These are phyloP conservation scores for Myotis yumanensis DNA, from an alignment of 2,113 vertebrate species.

Conservation along the genomic window DNA sequence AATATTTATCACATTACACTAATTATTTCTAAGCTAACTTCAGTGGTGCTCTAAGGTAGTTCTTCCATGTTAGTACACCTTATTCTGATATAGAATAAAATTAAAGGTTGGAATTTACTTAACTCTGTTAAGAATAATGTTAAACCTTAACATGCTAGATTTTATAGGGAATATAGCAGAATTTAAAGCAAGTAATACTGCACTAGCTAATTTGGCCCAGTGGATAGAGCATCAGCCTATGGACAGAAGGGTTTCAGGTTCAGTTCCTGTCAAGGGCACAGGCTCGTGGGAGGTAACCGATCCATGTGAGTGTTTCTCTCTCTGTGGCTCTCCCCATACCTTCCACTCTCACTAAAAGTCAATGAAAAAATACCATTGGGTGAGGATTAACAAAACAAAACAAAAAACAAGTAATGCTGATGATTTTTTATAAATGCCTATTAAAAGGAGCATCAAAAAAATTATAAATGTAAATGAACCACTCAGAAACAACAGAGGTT, in stretches of 20 bases:
- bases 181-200: neutral
- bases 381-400: too few relatives aligned
- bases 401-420: neutral
- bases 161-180: neutral
- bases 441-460: neutral
- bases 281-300: too few relatives aligned
- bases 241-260: too few relatives aligned
- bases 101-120: neutral
- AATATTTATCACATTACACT: neutral
- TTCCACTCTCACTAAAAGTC: too few relatives aligned
- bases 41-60: neutral
- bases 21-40: neutral
- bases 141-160: neutral
- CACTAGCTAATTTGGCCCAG: too few relatives aligned
- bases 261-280: too few relatives aligned
- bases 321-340: too few relatives aligned
- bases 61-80: neutral
- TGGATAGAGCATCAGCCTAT: too few relatives aligned
- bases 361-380: too few relatives aligned
- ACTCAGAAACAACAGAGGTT: neutral
- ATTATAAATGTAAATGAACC: neutral
- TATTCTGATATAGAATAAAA: neutral
- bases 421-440: neutral
- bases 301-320: too few relatives aligned
- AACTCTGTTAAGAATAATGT: neutral